These are phyloP conservation scores for Echinarachnius parma DNA, from an alignment of 53 echinoderm and acorn worm genomes.

Conservation along the genomic window DNA sequence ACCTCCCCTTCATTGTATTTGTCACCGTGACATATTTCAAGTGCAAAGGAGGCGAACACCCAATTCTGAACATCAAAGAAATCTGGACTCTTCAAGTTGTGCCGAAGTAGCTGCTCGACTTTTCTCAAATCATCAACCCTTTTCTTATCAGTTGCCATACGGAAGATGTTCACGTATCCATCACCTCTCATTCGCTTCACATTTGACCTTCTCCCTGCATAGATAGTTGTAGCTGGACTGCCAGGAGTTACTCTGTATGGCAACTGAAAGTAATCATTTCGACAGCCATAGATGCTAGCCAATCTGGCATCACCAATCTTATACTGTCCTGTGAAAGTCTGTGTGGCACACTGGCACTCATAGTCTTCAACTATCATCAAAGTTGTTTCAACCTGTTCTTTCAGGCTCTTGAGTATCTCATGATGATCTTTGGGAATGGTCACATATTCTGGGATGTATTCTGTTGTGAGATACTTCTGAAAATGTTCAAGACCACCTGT, in stretches of 20 bases:
- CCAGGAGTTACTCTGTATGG: background rate
- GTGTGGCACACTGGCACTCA: no score
- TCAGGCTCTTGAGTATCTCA: no score
- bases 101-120: background rate
- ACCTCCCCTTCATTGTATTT: constrained; percentile 8
- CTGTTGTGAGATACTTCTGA: constrained; percentile 13
- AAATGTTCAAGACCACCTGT: background rate
- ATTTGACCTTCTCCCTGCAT: constrained; percentile 27
- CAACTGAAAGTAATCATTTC: constrained; percentile 3
- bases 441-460: no score
- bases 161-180: constrained; percentile 30
- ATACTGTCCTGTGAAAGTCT: background rate
- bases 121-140: background rate
- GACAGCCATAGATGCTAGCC: background rate
- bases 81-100: constrained; percentile 2
- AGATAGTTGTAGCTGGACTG: background rate
- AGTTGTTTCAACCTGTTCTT: no score
- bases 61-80: constrained; percentile 32
- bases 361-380: no score
- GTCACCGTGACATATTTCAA: background rate
- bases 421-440: no score
- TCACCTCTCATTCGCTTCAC: constrained; percentile 14
- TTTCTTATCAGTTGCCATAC: constrained; percentile 10
- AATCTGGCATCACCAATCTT: constrained; percentile 4
- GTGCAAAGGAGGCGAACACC: constrained; percentile 28